Conservation (phyloP, 2,888 invertebrate genomes). For the Apotomis turbidana region DNA sequence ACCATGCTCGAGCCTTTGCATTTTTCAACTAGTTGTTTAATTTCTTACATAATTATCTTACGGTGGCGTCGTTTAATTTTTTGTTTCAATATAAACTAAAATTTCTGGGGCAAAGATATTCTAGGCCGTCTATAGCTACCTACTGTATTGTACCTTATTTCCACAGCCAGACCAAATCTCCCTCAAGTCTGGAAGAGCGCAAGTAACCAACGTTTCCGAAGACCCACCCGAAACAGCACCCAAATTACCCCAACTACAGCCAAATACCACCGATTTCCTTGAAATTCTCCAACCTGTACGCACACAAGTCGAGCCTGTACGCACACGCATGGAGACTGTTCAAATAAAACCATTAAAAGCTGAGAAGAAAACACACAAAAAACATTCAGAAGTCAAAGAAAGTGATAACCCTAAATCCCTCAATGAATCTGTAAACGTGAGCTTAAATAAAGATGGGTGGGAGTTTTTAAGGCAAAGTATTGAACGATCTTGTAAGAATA, state of each 20-base stretch:
- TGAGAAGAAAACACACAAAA: no score
- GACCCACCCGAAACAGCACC: neutral
- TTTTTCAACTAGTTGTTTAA: no score
- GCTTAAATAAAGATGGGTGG: neutral
- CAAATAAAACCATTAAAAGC: no score
- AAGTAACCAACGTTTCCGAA: neutral
- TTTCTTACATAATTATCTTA: no score
- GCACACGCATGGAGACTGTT: no score
- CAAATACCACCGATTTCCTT: neutral
- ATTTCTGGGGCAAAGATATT: no score
- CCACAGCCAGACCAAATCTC: neutral
- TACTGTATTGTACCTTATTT: neutral
- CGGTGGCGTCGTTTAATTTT: no score
- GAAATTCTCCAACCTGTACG: no score
- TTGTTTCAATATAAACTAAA: no score
- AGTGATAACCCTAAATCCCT: neutral
- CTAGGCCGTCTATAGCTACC: neutral
- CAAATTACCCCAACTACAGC: neutral
- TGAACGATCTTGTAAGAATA: conserved; percentile 42
- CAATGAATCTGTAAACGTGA: neutral
- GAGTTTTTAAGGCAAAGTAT: conserved; percentile 8
- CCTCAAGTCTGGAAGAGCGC: neutral
- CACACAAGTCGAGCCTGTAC: no score
- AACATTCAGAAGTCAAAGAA: no score
- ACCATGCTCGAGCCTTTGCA: no score